A percentile compares a stretch with the other conserved stretches of the same genome.
phyloP scores from a whole-genome alignment of 2,797 vertebrate genomes.

The Mus minutoides region DNA sequence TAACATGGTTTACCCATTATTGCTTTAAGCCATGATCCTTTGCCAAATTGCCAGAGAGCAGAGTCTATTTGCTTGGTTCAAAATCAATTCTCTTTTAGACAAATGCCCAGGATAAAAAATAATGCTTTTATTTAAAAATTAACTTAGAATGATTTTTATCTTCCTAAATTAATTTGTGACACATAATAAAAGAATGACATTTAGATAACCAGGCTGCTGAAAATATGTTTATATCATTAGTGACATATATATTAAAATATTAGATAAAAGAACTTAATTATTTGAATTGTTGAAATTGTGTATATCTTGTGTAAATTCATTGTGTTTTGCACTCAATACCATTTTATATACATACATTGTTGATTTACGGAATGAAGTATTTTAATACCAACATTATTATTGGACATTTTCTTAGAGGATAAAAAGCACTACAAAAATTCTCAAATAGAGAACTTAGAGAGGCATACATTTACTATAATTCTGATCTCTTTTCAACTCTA shows the following conservation, averaged over 20 bases:
- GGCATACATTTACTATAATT: not conserved
- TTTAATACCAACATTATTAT: constrained; percentile 8
- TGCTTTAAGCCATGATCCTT: constrained; percentile 47
- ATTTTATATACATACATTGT: not conserved
- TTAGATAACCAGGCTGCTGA: not conserved
- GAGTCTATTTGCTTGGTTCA: constrained; percentile 21
- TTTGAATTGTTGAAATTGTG: not conserved
- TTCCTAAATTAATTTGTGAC: constrained; percentile 17
- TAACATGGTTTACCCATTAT: constrained; percentile 50
- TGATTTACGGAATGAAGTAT: not conserved
- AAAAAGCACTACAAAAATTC: constrained; percentile 37
- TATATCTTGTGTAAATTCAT: not conserved
- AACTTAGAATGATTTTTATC: constrained; percentile 43
- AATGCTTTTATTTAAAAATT: constrained; percentile 46
- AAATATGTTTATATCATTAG: not conserved
- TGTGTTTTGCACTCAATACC: not conserved
- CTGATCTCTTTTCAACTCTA: not conserved
- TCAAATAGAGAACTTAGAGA: not conserved
- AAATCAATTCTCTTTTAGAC: constrained; percentile 33
- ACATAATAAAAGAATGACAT: not conserved
- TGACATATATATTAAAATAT: not conserved
- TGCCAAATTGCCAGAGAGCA: constrained; percentile 57
- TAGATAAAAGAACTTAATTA: constrained; percentile 8
- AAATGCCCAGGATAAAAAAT: constrained; percentile 11
- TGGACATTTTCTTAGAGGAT: not conserved